Base-by-base conservation (phyloP, 2,797 vertebrate species). In the Rachycentron canadum region DNA sequence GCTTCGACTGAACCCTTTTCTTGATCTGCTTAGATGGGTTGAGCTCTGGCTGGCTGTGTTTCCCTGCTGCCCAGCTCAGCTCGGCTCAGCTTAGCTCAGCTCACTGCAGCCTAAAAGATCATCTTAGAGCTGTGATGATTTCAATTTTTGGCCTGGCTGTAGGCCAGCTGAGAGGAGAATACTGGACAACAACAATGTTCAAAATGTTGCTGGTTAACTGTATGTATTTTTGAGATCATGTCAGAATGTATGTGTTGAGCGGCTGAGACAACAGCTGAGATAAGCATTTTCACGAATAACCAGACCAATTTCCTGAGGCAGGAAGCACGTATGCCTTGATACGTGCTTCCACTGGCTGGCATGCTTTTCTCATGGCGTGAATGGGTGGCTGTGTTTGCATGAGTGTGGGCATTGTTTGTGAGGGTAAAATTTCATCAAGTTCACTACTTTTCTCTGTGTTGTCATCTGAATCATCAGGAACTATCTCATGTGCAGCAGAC, bases 241-340 rank as follows among this genome's bases (percentile, higher is more conserved):
- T 72, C 17, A 66, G 32, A 63, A 64, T 49, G 40, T 61, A 26
- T 71, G 16, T 34, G 64, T 82, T 43, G 34, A 62, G 55, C 4
- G 28, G 11, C 55, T 8, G 28, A 63, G 12, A 26, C 25, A 78
- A 52, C 58, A 13, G 61, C 36, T 52, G 55, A 79, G 72, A 50
- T 78, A 70, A 82, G 45, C 50, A 47, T 62, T 78, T 58, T 58
- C 17, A 28, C 69, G 52, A 81, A 76, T 79, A 76, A 55, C 61
- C 61, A 40, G 63, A 79, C 65, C 36, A 66, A 81, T 87, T 88
- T 92, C 79, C 76, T 76, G 58, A 68, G 47, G 60, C 77, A 78
- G 83, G 81, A 86, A 80, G 79, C 58, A 63, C 2, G 52, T 50
- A 70, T 77, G n/a, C n/a, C n/a, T n/a, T n/a, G n/a, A n/a, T 41